phyloP scores from a whole-genome alignment of 2,113 vertebrate species.

The Dissostichus mawsoni region DNA sequence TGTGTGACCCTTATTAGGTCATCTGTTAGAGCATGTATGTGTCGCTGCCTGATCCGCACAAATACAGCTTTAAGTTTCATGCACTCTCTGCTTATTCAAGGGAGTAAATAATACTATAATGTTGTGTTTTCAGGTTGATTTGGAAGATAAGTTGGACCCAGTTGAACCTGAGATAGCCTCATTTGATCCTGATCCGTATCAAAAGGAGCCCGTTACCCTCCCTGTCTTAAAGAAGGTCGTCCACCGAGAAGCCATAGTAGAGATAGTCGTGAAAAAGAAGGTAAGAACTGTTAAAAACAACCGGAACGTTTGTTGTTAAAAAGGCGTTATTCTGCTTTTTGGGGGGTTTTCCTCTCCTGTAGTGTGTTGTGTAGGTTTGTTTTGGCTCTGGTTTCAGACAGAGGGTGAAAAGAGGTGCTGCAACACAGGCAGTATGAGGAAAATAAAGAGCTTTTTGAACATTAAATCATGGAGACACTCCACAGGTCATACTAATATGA shows the following conservation, averaged over 20 bases:
- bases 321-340: too few relatives aligned
- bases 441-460: too few relatives aligned
- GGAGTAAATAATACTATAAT: background rate
- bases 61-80: background rate
- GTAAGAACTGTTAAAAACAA: background rate
- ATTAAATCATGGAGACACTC: too few relatives aligned
- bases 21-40: background rate
- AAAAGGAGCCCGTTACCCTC: background rate
- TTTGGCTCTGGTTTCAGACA: too few relatives aligned
- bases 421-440: too few relatives aligned
- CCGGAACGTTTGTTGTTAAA: too few relatives aligned
- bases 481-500: too few relatives aligned
- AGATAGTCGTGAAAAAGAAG: slow-evolving; percentile 8
- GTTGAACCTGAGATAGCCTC: slow-evolving; percentile 9
- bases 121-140: slow-evolving; percentile 60
- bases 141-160: slow-evolving; percentile 54
- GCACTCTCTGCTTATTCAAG: background rate
- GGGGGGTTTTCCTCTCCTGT: too few relatives aligned
- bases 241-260: background rate
- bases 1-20: background rate
- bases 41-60: background rate
- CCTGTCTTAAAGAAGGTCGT: slow-evolving; percentile 6
- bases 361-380: too few relatives aligned
- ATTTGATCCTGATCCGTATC: slow-evolving; percentile 26
- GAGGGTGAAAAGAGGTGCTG: too few relatives aligned